Percentiles rank a stretch among this genome's conserved stretches.
These are phyloP conservation scores for Poecilia velifera DNA, from an alignment of 2,797 vertebrate species.

Conservation along the genomic window DNA sequence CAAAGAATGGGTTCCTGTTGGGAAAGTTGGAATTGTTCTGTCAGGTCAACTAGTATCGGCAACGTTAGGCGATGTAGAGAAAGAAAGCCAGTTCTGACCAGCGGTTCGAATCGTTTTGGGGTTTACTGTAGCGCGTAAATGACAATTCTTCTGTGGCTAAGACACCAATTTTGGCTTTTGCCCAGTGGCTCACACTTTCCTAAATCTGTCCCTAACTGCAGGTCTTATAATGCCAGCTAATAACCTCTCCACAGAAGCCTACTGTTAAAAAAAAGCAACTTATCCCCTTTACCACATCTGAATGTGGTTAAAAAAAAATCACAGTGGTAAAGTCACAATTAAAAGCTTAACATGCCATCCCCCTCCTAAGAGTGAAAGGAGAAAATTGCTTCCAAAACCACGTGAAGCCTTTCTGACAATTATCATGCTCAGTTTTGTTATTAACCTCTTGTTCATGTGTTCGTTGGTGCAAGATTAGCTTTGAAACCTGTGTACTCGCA, in stretches of 20 bases:
- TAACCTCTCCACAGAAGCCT: neutral
- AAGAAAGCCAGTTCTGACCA: neutral
- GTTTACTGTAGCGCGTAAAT: neutral
- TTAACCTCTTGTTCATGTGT: neutral
- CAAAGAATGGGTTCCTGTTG: too few relatives aligned
- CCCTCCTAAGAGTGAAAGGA: neutral
- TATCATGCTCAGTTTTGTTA: neutral
- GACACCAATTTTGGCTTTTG: neutral
- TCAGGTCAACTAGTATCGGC: too few relatives aligned
- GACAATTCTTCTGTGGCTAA: neutral
- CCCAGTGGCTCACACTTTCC: neutral
- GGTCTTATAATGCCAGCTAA: neutral
- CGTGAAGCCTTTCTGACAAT: neutral
- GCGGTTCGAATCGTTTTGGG: neutral
- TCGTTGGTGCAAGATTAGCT: neutral
- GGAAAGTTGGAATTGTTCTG: too few relatives aligned
- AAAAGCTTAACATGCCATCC: conserved; percentile 1
- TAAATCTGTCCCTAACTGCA: neutral
- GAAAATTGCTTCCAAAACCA: neutral
- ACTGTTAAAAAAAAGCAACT: neutral
- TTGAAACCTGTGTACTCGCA: neutral
- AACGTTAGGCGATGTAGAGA: too few relatives aligned
- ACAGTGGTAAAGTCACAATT: conserved; percentile 6
- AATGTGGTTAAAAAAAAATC: too few relatives aligned
- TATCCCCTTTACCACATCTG: neutral